Percentiles rank a stretch among this genome's conserved stretches.
phyloP scores from a whole-genome alignment of 2,888 invertebrate species.

The Lithosia quadra region DNA sequence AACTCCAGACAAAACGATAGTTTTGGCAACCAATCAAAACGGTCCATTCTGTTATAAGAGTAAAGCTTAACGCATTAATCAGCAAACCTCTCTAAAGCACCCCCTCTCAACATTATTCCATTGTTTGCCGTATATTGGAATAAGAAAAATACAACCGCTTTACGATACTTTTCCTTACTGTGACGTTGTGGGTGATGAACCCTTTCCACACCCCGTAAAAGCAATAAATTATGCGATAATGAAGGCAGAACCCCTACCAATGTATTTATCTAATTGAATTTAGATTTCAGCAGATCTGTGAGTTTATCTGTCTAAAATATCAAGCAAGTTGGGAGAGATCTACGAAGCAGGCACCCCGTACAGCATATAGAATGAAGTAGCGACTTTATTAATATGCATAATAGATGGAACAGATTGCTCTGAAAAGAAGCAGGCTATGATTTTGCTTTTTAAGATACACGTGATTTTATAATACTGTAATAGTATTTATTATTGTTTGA shows the following conservation, averaged over 20 bases:
- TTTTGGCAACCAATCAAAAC: conserved; percentile 8
- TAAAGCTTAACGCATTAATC: conserved; percentile 13
- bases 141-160: conserved; percentile 43
- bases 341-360: not conserved
- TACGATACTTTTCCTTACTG: conserved; percentile 40
- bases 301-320: not conserved
- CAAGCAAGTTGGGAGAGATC: not conserved
- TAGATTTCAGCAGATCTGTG: not conserved
- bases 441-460: not conserved
- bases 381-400: not conserved
- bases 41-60: not conserved
- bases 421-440: not conserved
- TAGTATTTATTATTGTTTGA: too few relatives aligned
- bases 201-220: conserved; percentile 55
- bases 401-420: not conserved
- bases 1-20: not conserved
- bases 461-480: too few relatives aligned
- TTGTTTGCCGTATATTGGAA: conserved; percentile 33
- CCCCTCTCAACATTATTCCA: conserved; percentile 26
- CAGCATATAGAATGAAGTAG: not conserved
- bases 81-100: conserved; percentile 9
- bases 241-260: conserved; percentile 57
- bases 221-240: conserved; percentile 68
- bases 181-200: conserved; percentile 58
- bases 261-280: conserved; percentile 4